Evolutionary conservation across 1,140 invertebrate genomes (phyloP).

Genomic region (Drosophila yakuba): DNA sequence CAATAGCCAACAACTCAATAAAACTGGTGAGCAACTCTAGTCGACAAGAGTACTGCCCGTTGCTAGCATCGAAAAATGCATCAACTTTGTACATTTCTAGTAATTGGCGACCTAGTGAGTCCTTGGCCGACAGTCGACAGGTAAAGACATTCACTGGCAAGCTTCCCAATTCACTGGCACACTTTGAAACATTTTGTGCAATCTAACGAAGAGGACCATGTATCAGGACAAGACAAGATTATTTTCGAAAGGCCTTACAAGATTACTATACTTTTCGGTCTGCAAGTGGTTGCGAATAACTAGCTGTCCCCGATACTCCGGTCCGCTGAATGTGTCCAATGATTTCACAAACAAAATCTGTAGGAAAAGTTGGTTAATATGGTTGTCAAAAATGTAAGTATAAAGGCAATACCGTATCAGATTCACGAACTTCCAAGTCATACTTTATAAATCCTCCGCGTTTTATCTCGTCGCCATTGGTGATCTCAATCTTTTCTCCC

Average conservation of each 20-base stretch:
- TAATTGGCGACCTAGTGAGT: conserved; percentile 56
- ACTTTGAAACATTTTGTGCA: conserved; percentile 72
- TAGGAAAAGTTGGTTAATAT: neutral
- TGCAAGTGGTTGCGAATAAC: conserved; percentile 83
- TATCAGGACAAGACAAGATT: too few species aligned
- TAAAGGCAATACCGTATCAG: conserved; percentile 60
- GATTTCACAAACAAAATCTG: conserved; percentile 80
- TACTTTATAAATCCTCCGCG: conserved; percentile 72
- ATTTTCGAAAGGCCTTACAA: conserved; percentile 51
- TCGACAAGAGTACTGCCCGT: conserved; percentile 69
- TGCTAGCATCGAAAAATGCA: conserved; percentile 63
- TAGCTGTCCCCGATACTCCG: conserved; percentile 65
- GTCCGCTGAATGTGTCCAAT: conserved; percentile 81
- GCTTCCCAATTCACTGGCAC: conserved; percentile 54
- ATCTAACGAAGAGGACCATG: conserved; percentile 38
- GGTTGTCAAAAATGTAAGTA: too few species aligned
- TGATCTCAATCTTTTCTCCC: conserved; percentile 76
- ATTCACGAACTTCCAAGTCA: conserved; percentile 81
- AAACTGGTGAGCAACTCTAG: conserved; percentile 62
- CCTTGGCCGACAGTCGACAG: conserved; percentile 70
- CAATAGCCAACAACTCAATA: conserved; percentile 63
- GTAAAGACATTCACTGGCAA: conserved; percentile 59
- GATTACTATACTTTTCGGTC: conserved; percentile 77
- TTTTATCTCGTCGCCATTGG: conserved; percentile 64
- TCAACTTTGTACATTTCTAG: conserved; percentile 71